These are phyloP conservation scores for Plestiodon gilberti DNA, from an alignment of 2,113 vertebrate species.

Conservation along the genomic window DNA sequence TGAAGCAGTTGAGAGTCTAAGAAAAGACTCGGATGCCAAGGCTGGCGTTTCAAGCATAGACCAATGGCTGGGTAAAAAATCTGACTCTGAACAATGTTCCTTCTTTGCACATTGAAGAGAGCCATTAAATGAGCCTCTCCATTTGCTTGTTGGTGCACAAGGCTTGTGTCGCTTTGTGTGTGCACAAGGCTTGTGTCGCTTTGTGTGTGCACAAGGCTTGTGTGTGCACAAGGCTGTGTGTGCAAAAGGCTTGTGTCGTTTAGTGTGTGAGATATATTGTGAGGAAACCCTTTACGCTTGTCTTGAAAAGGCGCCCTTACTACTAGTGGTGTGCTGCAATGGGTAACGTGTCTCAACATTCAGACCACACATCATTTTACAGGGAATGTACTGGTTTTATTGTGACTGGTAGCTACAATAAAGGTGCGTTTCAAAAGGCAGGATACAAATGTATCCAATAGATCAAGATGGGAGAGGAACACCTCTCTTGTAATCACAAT, in stretches of 20 bases:
- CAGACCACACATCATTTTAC: too few relatives aligned
- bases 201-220: too few relatives aligned
- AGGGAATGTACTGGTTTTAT: neutral
- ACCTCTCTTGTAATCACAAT: neutral
- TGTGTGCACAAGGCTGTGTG: too few relatives aligned
- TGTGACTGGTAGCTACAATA: too few relatives aligned
- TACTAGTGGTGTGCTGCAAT: neutral
- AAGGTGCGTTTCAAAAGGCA: too few relatives aligned
- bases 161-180: neutral
- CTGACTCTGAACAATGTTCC: neutral
- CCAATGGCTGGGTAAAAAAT: neutral
- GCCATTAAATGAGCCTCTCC: neutral
- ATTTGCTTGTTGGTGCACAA: neutral
- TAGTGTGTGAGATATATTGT: too few relatives aligned
- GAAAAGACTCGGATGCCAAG: neutral
- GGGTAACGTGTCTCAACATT: neutral
- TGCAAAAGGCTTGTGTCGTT: too few relatives aligned
- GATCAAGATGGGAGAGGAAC: too few relatives aligned
- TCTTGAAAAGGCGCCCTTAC: neutral
- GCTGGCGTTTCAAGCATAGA: neutral
- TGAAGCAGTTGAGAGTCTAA: neutral
- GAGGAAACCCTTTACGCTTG: neutral
- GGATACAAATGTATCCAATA: too few relatives aligned
- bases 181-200: neutral
- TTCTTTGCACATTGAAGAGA: neutral